Conservation (phyloP, 2,113 vertebrate genomes). For the Daubentonia madagascariensis region DNA sequence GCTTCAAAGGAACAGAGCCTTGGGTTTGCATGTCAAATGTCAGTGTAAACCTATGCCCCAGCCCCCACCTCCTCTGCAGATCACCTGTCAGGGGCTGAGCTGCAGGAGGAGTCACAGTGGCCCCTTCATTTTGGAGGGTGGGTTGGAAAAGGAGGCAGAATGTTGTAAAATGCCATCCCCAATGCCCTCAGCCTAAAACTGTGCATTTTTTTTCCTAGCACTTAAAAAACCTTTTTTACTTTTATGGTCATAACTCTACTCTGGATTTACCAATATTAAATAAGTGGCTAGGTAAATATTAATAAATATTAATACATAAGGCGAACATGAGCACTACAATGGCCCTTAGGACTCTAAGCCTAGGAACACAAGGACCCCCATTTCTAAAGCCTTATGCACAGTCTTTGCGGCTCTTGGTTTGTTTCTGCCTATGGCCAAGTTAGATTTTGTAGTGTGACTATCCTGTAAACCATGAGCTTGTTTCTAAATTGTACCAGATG, state of each 20-base stretch:
- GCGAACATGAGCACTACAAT: neutral
- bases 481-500: conserved; percentile 58
- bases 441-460: neutral
- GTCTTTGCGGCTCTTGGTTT: neutral
- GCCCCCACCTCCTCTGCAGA: neutral
- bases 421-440: neutral
- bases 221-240: neutral
- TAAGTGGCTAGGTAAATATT: neutral
- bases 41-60: neutral
- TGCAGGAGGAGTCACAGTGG: neutral
- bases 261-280: neutral
- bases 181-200: neutral
- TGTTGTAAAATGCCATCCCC: neutral
- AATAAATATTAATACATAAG: neutral
- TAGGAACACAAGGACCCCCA: neutral
- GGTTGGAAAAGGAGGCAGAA: neutral
- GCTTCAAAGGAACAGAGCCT: conserved; percentile 45
- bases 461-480: neutral
- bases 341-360: neutral
- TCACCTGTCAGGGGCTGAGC: neutral
- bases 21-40: conserved; percentile 37
- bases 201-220: neutral
- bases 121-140: neutral
- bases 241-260: neutral
- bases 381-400: neutral